phyloP scores from a whole-genome alignment of 2,888 invertebrate species.

The Rhaphigaster nebulosa region DNA sequence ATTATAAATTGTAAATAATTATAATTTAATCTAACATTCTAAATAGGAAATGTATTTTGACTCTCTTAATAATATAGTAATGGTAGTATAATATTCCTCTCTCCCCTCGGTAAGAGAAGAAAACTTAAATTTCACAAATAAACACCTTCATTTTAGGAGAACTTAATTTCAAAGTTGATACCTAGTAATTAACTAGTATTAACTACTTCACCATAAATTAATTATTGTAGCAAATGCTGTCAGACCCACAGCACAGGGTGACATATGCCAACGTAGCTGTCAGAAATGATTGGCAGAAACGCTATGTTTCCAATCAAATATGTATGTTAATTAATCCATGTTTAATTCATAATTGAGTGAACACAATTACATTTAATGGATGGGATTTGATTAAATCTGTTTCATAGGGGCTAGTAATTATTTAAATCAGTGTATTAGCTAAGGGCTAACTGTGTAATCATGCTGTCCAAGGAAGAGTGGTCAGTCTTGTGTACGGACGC shows the following conservation, averaged over 20 bases:
- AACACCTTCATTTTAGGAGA: not conserved
- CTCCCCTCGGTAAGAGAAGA: too few relatives aligned
- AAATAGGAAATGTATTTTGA: too few relatives aligned
- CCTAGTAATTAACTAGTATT: not conserved
- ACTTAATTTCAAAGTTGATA: not conserved
- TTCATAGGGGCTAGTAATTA: not conserved
- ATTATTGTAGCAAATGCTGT: not conserved
- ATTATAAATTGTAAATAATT: too few relatives aligned
- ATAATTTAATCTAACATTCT: too few relatives aligned
- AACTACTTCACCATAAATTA: slow-evolving; percentile 12
- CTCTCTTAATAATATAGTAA: too few relatives aligned
- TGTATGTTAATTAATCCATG: slow-evolving; percentile 24
- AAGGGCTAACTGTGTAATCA: not conserved
- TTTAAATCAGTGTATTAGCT: not conserved
- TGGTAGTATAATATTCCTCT: too few relatives aligned
- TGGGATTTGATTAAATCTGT: slow-evolving; percentile 22
- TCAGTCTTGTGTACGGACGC: not conserved
- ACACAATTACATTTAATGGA: slow-evolving; percentile 3
- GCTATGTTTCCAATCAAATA: slow-evolving; percentile 17
- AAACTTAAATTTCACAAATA: too few relatives aligned
- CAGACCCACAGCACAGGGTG: not conserved
- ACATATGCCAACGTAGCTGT: not conserved
- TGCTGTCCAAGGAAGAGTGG: not conserved
- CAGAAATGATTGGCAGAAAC: slow-evolving; percentile 25
- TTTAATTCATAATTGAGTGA: slow-evolving; percentile 18